These are phyloP conservation scores for Aurelia sp. DNA, from an alignment of 30 jellyfish, hydroid and myxozoan species.

Conservation along the genomic window DNA sequence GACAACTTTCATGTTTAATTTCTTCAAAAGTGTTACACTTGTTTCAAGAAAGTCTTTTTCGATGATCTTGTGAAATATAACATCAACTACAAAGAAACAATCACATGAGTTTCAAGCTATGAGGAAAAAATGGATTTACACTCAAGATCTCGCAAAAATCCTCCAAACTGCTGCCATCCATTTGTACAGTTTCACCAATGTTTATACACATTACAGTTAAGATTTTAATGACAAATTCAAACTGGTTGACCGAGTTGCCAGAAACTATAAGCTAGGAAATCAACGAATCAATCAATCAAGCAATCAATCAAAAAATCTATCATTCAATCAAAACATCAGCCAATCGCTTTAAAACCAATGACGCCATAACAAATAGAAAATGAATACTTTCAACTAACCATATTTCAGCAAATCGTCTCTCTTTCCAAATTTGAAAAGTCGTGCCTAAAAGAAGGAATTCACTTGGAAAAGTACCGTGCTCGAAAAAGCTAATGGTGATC, in stretches of 20 bases:
- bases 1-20: slow-evolving; percentile 74
- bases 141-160: no score
- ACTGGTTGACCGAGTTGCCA: no score
- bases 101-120: neutral
- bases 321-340: neutral
- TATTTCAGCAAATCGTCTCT: slow-evolving; percentile 79
- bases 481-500: no score
- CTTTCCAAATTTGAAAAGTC: slow-evolving; percentile 74
- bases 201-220: no score
- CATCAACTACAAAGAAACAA: slow-evolving; percentile 37
- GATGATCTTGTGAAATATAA: slow-evolving; percentile 42
- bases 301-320: no score
- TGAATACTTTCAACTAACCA: slow-evolving; percentile 53
- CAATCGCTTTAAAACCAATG: neutral
- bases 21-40: slow-evolving; percentile 64
- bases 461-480: no score
- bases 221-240: no score
- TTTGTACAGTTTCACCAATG: no score
- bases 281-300: no score
- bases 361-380: neutral
- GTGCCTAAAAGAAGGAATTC: slow-evolving; percentile 53
- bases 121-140: neutral
- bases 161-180: no score
- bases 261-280: no score
- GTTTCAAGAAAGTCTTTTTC: slow-evolving; percentile 25